Evolutionary conservation across 2,888 invertebrate genomes (phyloP).

Genomic region (Glyphotaelius pellucidus): DNA sequence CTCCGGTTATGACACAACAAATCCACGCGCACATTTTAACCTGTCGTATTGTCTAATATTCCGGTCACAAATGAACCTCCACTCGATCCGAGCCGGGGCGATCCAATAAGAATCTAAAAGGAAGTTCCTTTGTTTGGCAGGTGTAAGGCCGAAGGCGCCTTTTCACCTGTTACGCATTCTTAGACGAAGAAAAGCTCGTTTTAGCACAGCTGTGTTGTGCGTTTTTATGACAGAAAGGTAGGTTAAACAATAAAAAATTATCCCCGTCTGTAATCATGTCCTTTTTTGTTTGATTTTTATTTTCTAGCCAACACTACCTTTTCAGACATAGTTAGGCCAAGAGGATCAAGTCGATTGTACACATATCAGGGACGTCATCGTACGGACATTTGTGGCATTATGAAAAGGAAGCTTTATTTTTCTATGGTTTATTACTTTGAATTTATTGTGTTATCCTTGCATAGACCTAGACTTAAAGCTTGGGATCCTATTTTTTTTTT

Average conservation of each 20-base stretch:
- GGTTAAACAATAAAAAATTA: slow-evolving; percentile 6
- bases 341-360: not conserved
- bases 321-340: not conserved
- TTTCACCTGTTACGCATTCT: slow-evolving; percentile 59
- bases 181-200: slow-evolving; percentile 43
- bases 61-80: slow-evolving; percentile 29
- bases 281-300: not conserved
- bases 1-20: slow-evolving; percentile 15
- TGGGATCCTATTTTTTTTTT: not conserved
- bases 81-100: not conserved
- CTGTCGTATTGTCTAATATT: slow-evolving; percentile 46
- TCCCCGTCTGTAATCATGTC: not conserved
- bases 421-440: not conserved
- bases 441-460: not conserved
- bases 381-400: not conserved
- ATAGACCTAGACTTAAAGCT: not conserved
- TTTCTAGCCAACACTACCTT: not conserved
- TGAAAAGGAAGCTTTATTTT: not conserved
- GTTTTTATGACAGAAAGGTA: slow-evolving; percentile 44
- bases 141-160: slow-evolving; percentile 24
- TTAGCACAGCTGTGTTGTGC: slow-evolving; percentile 56
- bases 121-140: slow-evolving; percentile 52
- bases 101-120: slow-evolving; percentile 60
- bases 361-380: not conserved
- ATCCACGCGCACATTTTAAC: slow-evolving; percentile 41